phyloP scores from a whole-genome alignment of 2,888 invertebrate species.

The Acanthosepion lycidas region DNA sequence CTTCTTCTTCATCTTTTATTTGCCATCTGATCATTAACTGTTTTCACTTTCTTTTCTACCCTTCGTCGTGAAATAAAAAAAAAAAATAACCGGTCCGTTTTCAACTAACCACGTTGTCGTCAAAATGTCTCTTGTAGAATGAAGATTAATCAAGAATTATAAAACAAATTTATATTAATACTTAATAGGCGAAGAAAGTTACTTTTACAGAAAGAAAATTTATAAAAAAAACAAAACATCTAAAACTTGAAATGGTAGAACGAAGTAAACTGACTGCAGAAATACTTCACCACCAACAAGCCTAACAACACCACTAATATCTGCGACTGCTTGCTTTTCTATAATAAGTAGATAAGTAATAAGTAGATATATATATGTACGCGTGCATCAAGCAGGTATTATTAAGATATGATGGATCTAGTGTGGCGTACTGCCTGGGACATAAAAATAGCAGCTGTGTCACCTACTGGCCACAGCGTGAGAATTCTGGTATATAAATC shows the following conservation, averaged over 20 bases:
- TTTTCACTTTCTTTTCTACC: not conserved
- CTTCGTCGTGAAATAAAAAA: not conserved
- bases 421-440: not conserved
- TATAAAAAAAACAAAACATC: not conserved
- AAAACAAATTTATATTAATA: too few species aligned
- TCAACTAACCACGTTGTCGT: not conserved
- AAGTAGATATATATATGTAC: not conserved
- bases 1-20: not conserved
- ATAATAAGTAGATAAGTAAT: not conserved
- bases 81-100: not conserved
- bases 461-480: not conserved
- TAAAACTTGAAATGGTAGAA: not conserved
- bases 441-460: not conserved
- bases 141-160: not conserved
- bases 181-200: not conserved
- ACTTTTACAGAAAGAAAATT: not conserved
- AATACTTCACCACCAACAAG: not conserved
- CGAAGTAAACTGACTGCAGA: not conserved
- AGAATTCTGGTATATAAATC: not conserved
- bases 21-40: not conserved
- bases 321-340: not conserved
- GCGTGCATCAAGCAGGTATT: not conserved
- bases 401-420: not conserved
- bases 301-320: not conserved
- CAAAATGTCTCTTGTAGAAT: not conserved